These are phyloP conservation scores for Callimorpha dominula DNA, from an alignment of 2,888 invertebrate genomes.

Conservation along the genomic window DNA sequence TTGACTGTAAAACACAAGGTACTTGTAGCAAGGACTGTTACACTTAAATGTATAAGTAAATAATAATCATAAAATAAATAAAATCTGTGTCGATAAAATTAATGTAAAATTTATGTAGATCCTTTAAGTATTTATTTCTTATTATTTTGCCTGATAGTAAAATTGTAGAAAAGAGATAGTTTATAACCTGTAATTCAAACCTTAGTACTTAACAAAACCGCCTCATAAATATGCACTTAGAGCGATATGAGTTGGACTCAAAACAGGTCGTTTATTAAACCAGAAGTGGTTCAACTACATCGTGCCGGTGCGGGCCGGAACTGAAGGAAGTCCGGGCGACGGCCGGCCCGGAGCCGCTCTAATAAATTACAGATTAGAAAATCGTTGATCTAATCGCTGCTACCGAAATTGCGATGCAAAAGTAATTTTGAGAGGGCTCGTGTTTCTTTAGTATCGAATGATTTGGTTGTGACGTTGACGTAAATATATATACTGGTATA, in stretches of 20 bases:
- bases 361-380: slow-evolving; percentile 83
- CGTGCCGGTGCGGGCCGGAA: slow-evolving; percentile 58
- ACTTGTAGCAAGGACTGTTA: no score
- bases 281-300: slow-evolving; percentile 53
- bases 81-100: no score
- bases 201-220: slow-evolving; percentile 17
- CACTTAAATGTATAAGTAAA: no score
- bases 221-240: slow-evolving; percentile 50
- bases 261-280: slow-evolving; percentile 42
- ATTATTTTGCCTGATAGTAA: not conserved
- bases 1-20: no score
- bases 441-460: slow-evolving; percentile 20
- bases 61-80: no score
- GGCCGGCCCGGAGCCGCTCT: slow-evolving; percentile 53
- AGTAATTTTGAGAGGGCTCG: slow-evolving; percentile 53
- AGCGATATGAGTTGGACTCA: slow-evolving; percentile 35
- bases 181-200: slow-evolving; percentile 15
- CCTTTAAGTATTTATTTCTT: not conserved
- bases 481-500: not conserved
- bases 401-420: slow-evolving; percentile 49
- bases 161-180: not conserved
- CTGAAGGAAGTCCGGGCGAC: slow-evolving; percentile 67
- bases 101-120: not conserved
- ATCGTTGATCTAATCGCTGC: slow-evolving; percentile 77
- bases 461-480: slow-evolving; percentile 9